These are phyloP conservation scores for Polyommatus icarus DNA, from an alignment of 2,888 invertebrate species.

Conservation along the genomic window DNA sequence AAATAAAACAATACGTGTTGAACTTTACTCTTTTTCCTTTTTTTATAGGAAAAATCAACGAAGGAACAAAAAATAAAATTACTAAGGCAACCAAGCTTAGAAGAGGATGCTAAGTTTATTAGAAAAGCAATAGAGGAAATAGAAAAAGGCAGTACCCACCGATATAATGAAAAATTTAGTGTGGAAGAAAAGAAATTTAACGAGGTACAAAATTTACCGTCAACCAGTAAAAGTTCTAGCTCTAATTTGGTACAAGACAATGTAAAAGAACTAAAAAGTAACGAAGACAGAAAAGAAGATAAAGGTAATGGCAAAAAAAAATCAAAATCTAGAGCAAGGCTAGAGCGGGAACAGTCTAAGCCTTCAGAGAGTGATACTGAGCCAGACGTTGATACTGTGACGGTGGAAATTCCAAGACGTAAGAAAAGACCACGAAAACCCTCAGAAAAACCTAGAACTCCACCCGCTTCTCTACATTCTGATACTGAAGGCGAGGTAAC, in stretches of 20 bases:
- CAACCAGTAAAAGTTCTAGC: slow-evolving; percentile 51
- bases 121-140: slow-evolving; percentile 75
- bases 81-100: slow-evolving; percentile 67
- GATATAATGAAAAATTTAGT: slow-evolving; percentile 54
- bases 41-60: slow-evolving; percentile 45
- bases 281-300: slow-evolving; percentile 61
- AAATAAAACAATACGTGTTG: background rate
- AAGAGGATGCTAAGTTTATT: slow-evolving; percentile 73
- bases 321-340: slow-evolving; percentile 67
- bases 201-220: slow-evolving; percentile 45
- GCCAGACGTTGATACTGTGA: slow-evolving; percentile 72
- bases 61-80: slow-evolving; percentile 56
- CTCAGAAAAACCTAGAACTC: slow-evolving; percentile 72
- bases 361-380: slow-evolving; percentile 76
- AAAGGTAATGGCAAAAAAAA: slow-evolving; percentile 73
- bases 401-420: slow-evolving; percentile 74
- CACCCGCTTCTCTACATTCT: slow-evolving; percentile 68
- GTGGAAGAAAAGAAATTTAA: slow-evolving; percentile 45
- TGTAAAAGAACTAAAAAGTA: slow-evolving; percentile 47
- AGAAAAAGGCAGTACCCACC: slow-evolving; percentile 65
- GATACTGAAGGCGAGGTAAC: slow-evolving; percentile 73
- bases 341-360: slow-evolving; percentile 75
- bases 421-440: slow-evolving; percentile 67
- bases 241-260: slow-evolving; percentile 48
- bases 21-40: background rate